Evolutionary conservation across 1,140 invertebrate species (phyloP), one percentile per base, ranked within the genome.

Genomic region (Hyphantria cunea): DNA sequence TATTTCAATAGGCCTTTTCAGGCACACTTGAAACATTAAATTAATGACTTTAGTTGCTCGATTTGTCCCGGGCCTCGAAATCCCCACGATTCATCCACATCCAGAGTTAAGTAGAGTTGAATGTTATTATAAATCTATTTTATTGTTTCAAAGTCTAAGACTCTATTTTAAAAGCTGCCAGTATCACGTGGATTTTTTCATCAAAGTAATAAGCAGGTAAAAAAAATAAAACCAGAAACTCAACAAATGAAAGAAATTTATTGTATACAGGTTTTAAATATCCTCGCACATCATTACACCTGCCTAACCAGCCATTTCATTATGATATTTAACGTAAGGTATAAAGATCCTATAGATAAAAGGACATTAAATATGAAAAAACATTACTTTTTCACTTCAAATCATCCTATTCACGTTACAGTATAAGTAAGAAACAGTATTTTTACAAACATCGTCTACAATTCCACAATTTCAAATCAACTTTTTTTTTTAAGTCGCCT

Each of bases 181-280:
- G 17, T 25, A 25, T 25, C 17, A 5, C 5, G 2, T 25, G 2
- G 17, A 25, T 25, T 25, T 25, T 5, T 25, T 25, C 17, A 5
- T 25, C 17, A 1, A 25, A 5, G 17, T 25, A 5, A 1, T 25
- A 25, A 25, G 17, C 17, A 25, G 17, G 17, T 25, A 25, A 25
- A 25, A 41, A 14, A 85, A 88, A 90, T 86, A 72, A 88, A 89
- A 89, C 83, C 82, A 85, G 74, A 64, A 59, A 60, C 79, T 90
- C 88, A 90, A 90, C 88, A 90, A 90, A 90, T 90, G 88, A 90
- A 90, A 89, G 88, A 89, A 90, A 89, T 90, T 89, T 90, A 90
- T 90, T 90, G 88, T 90, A 90, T 90, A 90, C 85, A 89, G 88
- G 86, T 89, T 89, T 90, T 88, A 87, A 89, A 89, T 86, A 89